Conservation (phyloP, 2,888 invertebrate species). For the Dolichopus griseipennis region DNA sequence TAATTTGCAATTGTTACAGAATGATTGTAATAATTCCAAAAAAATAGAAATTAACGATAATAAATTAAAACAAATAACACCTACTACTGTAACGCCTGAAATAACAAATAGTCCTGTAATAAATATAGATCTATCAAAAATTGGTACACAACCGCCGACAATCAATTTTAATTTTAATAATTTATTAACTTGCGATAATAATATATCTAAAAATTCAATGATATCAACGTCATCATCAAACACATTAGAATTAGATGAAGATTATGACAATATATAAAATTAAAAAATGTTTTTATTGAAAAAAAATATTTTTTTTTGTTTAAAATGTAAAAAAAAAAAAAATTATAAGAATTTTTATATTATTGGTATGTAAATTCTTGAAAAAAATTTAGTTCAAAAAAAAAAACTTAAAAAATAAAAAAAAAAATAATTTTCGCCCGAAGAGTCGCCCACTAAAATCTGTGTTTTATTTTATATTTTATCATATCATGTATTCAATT, state of each 20-base stretch:
- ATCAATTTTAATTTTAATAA: slow-evolving; percentile 19
- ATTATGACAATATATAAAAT: slow-evolving; percentile 43
- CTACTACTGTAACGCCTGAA: slow-evolving; percentile 25
- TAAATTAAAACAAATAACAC: slow-evolving; percentile 13
- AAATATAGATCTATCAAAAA: slow-evolving; percentile 41
- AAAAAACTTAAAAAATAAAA: no score
- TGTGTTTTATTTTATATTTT: no score
- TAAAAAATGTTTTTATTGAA: background rate
- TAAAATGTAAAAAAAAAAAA: slow-evolving; percentile 11
- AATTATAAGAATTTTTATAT: slow-evolving; percentile 6
- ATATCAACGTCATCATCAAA: slow-evolving; percentile 19
- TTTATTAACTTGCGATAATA: slow-evolving; percentile 24
- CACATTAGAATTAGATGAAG: slow-evolving; percentile 41
- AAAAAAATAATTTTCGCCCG: no score
- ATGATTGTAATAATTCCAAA: slow-evolving; percentile 20
- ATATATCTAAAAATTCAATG: slow-evolving; percentile 24
- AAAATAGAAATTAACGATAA: background rate
- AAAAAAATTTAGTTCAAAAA: background rate
- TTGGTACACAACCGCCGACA: slow-evolving; percentile 20
- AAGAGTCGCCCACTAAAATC: no score
- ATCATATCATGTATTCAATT: no score
- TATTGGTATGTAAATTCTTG: background rate
- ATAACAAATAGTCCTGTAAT: slow-evolving; percentile 36
- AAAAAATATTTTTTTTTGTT: slow-evolving; percentile 7
- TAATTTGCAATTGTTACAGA: slow-evolving; percentile 30